Evolutionary conservation across 1,140 invertebrate genomes (phyloP).

Genomic region (Eulimnadia texana): DNA sequence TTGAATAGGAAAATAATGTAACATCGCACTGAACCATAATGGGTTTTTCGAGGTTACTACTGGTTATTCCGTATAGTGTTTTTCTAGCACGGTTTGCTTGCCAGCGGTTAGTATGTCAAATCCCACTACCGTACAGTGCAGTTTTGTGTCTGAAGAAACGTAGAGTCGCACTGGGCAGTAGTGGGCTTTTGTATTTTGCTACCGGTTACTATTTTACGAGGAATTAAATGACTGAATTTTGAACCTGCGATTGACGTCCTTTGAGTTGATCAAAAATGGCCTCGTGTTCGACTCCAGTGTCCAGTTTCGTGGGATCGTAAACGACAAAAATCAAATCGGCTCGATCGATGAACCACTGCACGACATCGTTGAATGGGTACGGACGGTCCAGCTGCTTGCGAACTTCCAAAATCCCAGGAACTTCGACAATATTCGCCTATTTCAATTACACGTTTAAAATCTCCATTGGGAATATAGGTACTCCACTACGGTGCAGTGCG

Average conservation of each 20-base stretch:
- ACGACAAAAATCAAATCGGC: conserved; percentile 89
- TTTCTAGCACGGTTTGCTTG: no score
- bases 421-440: conserved; percentile 89
- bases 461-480: neutral
- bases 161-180: no score
- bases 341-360: conserved; percentile 91
- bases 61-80: no score
- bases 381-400: conserved; percentile 80
- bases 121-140: no score
- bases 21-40: no score
- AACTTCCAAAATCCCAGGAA: conserved; percentile 87
- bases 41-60: no score
- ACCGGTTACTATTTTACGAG: no score
- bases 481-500: neutral
- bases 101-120: no score
- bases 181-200: no score
- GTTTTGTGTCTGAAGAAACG: no score
- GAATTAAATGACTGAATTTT: no score
- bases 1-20: no score
- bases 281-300: conserved; percentile 86
- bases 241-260: conserved; percentile 73
- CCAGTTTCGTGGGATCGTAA: conserved; percentile 87
- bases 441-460: conserved; percentile 18
- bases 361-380: conserved; percentile 89
- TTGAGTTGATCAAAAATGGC: conserved; percentile 84